Evolutionary conservation across 1,140 invertebrate genomes (phyloP).

Genomic region (Pseudomyrmex gracilis): DNA sequence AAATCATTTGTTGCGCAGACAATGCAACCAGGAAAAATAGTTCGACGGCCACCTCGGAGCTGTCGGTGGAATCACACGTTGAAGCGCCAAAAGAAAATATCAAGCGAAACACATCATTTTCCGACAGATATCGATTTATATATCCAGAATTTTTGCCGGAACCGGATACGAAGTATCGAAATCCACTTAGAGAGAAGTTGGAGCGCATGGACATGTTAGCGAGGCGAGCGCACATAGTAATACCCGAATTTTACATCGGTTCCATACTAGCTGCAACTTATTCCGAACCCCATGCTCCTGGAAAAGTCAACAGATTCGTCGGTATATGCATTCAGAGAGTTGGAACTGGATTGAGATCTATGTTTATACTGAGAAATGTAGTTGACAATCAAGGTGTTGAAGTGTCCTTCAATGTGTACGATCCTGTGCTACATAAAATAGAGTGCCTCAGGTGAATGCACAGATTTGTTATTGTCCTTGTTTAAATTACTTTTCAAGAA

Average conservation of each 20-base stretch:
- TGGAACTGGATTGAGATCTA: conserved; percentile 92
- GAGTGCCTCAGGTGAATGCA: conserved; percentile 86
- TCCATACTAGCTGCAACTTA: conserved; percentile 96
- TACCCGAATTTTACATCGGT: conserved; percentile 99
- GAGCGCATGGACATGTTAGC: conserved; percentile 97
- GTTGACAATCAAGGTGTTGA: conserved; percentile 96
- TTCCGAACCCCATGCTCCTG: conserved; percentile 94
- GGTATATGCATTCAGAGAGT: conserved; percentile 97
- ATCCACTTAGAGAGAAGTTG: conserved; percentile 94
- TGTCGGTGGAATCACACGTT: background rate
- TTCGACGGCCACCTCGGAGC: background rate
- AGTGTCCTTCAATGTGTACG: conserved; percentile 96
- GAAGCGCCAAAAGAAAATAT: background rate
- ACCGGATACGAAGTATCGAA: conserved; percentile 91
- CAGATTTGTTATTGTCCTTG: background rate
- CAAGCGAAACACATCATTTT: background rate
- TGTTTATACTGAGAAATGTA: conserved; percentile 96
- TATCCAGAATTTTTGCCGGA: conserved; percentile 98
- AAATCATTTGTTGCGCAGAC: conserved; percentile 10
- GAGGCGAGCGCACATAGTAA: conserved; percentile 92
- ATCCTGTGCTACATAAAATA: conserved; percentile 95
- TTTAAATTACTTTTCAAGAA: conserved; percentile 19
- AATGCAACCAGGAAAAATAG: background rate
- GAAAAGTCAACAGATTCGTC: conserved; percentile 95
- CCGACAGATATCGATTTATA: conserved; percentile 86